phyloP scores from a whole-genome alignment of 2,888 invertebrate species.

The Lithophane leautieri region DNA sequence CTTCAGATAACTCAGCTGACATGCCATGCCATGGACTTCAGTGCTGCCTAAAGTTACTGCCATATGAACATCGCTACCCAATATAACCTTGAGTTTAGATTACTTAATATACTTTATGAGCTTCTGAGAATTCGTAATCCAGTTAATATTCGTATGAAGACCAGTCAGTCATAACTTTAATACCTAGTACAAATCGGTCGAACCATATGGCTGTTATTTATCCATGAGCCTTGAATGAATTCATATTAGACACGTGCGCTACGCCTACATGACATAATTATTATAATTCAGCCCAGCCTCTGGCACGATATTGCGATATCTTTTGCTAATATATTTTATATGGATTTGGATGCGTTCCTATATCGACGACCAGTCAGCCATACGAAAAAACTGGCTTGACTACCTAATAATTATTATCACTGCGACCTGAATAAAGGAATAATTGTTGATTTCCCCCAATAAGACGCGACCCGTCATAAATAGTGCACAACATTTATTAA shows the following conservation, averaged over 20 bases:
- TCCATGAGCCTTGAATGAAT: not conserved
- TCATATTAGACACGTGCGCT: slow-evolving; percentile 9
- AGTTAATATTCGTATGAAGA: not conserved
- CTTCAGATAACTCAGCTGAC: too few species aligned
- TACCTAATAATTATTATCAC: too few species aligned
- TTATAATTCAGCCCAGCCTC: not conserved
- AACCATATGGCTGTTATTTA: not conserved
- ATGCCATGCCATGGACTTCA: too few species aligned
- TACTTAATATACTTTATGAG: not conserved
- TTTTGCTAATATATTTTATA: slow-evolving; percentile 1
- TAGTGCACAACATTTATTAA: not conserved
- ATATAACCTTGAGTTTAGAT: not conserved
- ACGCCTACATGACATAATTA: not conserved
- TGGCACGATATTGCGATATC: slow-evolving; percentile 17
- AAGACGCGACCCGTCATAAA: not conserved
- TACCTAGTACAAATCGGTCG: not conserved
- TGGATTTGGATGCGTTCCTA: not conserved
- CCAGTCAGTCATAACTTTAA: not conserved
- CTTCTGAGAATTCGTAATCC: not conserved
- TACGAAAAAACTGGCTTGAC: too few species aligned
- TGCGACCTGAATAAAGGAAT: not conserved
- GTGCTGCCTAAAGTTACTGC: too few species aligned
- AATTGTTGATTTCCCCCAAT: too few species aligned
- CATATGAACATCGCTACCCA: not conserved
- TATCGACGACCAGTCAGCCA: not conserved